phyloP scores from a whole-genome alignment of 2,888 invertebrate genomes.

The Lasioglossum zephyrum region DNA sequence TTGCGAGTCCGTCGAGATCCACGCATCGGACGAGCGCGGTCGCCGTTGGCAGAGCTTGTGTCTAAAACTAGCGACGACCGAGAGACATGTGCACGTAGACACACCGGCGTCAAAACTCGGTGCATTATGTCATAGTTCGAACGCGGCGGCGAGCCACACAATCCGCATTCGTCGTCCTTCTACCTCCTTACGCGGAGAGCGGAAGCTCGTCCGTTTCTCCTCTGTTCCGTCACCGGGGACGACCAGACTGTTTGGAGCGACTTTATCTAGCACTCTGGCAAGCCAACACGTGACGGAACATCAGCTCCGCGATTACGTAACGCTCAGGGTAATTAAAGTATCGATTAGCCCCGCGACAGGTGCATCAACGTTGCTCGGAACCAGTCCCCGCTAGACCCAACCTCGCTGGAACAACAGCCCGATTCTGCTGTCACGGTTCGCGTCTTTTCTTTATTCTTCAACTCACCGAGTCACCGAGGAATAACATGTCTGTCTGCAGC shows the following conservation, averaged over 20 bases:
- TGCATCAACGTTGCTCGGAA: constrained; percentile 30
- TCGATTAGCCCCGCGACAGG: constrained; percentile 42
- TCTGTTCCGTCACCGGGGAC: neutral
- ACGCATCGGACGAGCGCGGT: constrained; percentile 18
- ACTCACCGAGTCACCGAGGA: too few relatives aligned
- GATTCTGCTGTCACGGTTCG: neutral
- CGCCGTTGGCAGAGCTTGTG: constrained; percentile 71
- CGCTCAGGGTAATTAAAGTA: constrained; percentile 44
- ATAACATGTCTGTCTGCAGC: neutral
- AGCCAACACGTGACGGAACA: neutral
- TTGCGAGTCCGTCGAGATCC: neutral
- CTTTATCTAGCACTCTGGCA: constrained; percentile 11
- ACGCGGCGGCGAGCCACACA: constrained; percentile 32
- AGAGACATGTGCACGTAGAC: constrained; percentile 78
- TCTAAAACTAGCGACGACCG: constrained; percentile 78
- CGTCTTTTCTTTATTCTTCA: too few relatives aligned
- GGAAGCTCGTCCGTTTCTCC: constrained; percentile 9
- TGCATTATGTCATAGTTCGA: constrained; percentile 76
- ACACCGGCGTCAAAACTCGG: constrained; percentile 80
- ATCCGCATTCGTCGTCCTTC: constrained; percentile 21
- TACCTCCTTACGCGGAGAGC: constrained; percentile 16
- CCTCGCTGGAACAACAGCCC: neutral
- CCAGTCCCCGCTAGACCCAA: neutral
- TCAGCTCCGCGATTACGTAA: constrained; percentile 36
- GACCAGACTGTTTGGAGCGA: neutral